Conservation (phyloP, 1,140 invertebrate genomes). For the Leptinotarsa undecemlineata region DNA sequence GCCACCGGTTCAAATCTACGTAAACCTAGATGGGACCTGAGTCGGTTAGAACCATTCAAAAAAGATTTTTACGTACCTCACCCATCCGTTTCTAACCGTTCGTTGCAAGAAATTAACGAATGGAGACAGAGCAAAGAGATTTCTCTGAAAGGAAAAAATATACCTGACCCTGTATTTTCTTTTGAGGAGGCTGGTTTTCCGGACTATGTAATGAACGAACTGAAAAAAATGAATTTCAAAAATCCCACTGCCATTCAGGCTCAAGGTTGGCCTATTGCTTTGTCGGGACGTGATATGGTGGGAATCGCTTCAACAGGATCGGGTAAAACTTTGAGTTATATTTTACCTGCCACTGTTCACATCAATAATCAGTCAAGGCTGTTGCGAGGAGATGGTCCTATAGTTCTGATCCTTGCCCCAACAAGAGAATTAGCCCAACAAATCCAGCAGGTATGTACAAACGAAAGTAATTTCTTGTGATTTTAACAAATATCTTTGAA, state of each 20-base stretch:
- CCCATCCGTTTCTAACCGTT: conserved; percentile 69
- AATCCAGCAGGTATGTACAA: conserved; percentile 81
- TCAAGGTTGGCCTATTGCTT: conserved; percentile 91
- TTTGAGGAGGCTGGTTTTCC: conserved; percentile 83
- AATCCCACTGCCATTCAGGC: conserved; percentile 89
- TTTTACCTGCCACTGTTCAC: conserved; percentile 86
- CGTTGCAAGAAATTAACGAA: conserved; percentile 72
- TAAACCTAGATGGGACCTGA: conserved; percentile 75
- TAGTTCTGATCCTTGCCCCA: conserved; percentile 89
- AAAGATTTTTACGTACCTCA: conserved; percentile 92
- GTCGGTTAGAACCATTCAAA: conserved; percentile 80
- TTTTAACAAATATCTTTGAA: too few species aligned
- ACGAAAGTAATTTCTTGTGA: too few species aligned
- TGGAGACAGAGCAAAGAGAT: conserved; percentile 79
- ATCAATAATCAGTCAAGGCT: conserved; percentile 89
- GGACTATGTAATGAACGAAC: conserved; percentile 76
- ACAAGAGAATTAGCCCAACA: conserved; percentile 96
- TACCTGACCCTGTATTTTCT: conserved; percentile 78
- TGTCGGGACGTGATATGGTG: conserved; percentile 90
- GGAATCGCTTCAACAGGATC: conserved; percentile 96
- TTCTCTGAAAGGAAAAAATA: conserved; percentile 70
- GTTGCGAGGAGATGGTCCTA: conserved; percentile 84
- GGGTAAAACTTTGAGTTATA: conserved; percentile 87
- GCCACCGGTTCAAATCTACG: conserved; percentile 61
- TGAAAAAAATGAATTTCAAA: conserved; percentile 81